Evolutionary conservation across 2,797 vertebrate species (phyloP).

Genomic region (Semotilus atromaculatus): DNA sequence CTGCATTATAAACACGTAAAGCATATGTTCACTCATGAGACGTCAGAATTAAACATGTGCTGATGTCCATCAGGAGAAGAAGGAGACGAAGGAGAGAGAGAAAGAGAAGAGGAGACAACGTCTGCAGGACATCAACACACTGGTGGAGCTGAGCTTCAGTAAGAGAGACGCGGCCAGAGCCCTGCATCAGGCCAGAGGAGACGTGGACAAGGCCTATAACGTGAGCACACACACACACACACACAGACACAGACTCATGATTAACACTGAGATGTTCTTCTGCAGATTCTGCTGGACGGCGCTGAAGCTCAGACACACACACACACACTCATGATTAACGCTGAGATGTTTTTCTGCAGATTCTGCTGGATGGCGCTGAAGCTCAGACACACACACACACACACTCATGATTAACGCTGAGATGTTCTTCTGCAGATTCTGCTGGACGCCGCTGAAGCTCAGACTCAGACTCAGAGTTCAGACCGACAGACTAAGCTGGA

Average conservation of each 20-base stretch:
- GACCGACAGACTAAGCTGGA: conserved; percentile 63
- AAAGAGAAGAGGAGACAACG: conserved; percentile 78
- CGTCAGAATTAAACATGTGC: neutral
- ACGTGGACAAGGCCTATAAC: conserved; percentile 82
- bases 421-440: conserved; percentile 58
- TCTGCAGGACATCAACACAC: conserved; percentile 75
- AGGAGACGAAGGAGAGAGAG: conserved; percentile 83
- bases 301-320: too few relatives aligned
- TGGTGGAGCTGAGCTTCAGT: conserved; percentile 85
- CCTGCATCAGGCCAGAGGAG: conserved; percentile 79
- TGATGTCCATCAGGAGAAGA: conserved; percentile 79
- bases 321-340: too few relatives aligned
- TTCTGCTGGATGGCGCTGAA: too few relatives aligned
- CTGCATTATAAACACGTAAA: conserved; percentile 62
- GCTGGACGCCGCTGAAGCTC: conserved; percentile 61
- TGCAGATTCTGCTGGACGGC: conserved; percentile 71
- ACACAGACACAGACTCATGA: neutral
- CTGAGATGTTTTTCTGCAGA: too few relatives aligned
- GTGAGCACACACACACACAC: conserved; percentile 66
- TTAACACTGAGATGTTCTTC: neutral
- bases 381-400: too few relatives aligned
- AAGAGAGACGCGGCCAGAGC: conserved; percentile 82
- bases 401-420: neutral
- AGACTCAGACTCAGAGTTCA: conserved; percentile 56
- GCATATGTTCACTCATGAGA: neutral